Conservation (phyloP, 2,113 vertebrate species). For the Mastomys coucha region DNA sequence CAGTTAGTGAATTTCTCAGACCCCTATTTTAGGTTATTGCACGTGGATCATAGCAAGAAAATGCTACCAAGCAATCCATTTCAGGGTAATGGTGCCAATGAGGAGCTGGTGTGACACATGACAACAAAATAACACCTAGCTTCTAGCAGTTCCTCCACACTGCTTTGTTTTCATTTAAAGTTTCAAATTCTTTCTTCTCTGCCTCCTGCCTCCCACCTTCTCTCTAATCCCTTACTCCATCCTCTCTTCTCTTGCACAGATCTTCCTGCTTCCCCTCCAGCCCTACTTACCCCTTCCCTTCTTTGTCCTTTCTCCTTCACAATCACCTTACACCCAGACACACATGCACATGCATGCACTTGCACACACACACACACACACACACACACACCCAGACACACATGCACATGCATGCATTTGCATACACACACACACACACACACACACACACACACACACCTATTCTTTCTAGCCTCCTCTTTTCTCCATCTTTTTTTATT, state of each 20-base stretch:
- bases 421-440: too few species aligned
- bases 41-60: background rate
- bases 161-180: background rate
- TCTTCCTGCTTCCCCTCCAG: background rate
- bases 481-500: background rate
- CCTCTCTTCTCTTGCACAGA: background rate
- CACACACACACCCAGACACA: too few species aligned
- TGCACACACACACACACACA: too few species aligned
- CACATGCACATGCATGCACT: background rate
- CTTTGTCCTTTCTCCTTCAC: background rate
- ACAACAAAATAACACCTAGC: background rate
- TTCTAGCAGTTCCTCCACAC: background rate
- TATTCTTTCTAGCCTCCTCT: background rate
- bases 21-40: background rate
- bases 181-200: background rate
- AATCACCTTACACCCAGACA: background rate
- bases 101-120: background rate
- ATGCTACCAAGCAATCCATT: background rate
- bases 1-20: background rate
- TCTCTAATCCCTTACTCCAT: background rate
- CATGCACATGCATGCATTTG: background rate
- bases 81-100: background rate
- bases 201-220: background rate
- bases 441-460: background rate
- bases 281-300: too few species aligned